Base-by-base conservation (phyloP, 2,113 vertebrate genomes). In the Entomyzon cyanotis region DNA sequence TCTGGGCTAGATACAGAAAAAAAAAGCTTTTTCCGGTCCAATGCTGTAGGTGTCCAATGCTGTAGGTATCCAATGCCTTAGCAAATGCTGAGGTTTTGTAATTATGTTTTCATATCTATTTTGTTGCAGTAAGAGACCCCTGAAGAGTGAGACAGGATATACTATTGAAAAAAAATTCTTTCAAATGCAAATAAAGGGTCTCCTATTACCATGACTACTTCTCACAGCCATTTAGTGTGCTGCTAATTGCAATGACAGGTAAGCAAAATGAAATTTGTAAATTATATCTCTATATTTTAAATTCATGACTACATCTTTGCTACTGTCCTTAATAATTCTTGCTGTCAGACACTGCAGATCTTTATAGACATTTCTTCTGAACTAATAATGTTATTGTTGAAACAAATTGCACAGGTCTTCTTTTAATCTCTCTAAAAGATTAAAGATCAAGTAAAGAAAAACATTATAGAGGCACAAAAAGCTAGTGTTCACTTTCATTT, bases 341-440 rank as follows among this genome's bases (percentile, higher is more conserved):
- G 42, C 52, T 87, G 42, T 39, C 56, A 77, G 53, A 37, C 49
- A 64, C 63, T 86, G 65, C 60, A 91, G 65, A 41, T 75, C 50
- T 83, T 84, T 70, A 49, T 42, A 70, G 70, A 30, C 23, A 63
- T 90, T 89, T 13, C n/a, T 89, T 89, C 87, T 73, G 77, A 84
- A 65, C 44, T 68, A 94, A 56, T 41, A 78, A 30, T 84, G 41
- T 82, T 95, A 46, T 92, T 24, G 3, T 53, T 68, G 87, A 68
- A 92, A 94, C 24, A 84, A 92, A 93, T 87, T 85, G 46, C 37
- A 65, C 5, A 2, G 7, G n/a, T 85, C 68, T 80, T 83, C 78
- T 93, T 84, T 93, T 91, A 84, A 93, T 93, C 23, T 91, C 44
- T 55, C 65, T 60, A 39, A 78, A 77, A 95, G 58, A 75, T 89